Evolutionary conservation across 2,113 vertebrate species (phyloP), one percentile per base, ranked within the genome.

Genomic region (Leptodactylus fuscus): DNA sequence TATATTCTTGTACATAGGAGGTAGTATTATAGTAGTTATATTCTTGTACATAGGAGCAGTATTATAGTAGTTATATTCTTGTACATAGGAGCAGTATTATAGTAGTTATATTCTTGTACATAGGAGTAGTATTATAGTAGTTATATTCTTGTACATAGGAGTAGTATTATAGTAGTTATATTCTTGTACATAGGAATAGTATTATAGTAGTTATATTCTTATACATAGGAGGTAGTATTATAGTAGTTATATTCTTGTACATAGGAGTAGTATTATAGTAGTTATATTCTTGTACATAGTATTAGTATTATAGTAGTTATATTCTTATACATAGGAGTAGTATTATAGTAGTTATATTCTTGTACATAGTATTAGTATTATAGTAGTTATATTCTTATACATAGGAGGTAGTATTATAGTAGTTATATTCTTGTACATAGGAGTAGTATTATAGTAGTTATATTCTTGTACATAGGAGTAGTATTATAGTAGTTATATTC

Each of bases 31-130:
- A 60, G 55, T 60, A 27, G 55, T 60, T 60, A 60, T 60, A 60
- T 60, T 60, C 55, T 60, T 60, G n/a, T 60, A 60, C 22, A 24
- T 60, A 60, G 55, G 55, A 12, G 55, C 55, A 60, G n/a, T 60
- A 60, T 60, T 60, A 60, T 60, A 24, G 55, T 60, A 60, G 55
- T 60, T 60, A 60, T 60, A 60, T 60, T 60, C 55, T 60, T 60
- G n/a, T 60, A 60, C 22, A 24, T 60, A 60, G 55, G 22, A 9
- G 55, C 55, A 60, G 55, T 60, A 60, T 60, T 60, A 60, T 60
- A 60, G 55, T 60, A 60, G 55, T 60, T 60, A 60, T 60, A 60
- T 60, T 60, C 55, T 24, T 60, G n/a, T 60, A 60, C 7, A 60
- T 60, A 60, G 55, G 55, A 11, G 55, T 16, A 60, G 55, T 60